These are phyloP conservation scores for Scomber japonicus DNA, from an alignment of 2,113 vertebrate genomes.

Conservation along the genomic window DNA sequence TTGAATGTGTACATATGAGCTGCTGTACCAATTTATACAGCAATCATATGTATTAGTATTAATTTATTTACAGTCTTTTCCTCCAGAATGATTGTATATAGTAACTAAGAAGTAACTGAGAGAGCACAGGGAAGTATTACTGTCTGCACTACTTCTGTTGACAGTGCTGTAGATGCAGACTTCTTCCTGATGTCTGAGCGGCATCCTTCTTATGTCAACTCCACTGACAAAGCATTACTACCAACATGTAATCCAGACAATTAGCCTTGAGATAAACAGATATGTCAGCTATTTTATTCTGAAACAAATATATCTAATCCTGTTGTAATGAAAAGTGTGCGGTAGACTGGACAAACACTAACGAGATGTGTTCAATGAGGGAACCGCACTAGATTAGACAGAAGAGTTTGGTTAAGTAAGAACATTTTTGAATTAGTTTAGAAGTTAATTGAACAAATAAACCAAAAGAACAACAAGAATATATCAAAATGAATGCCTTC, in stretches of 20 bases:
- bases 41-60: too few species aligned
- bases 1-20: neutral
- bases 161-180: constrained; percentile 2
- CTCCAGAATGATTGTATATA: neutral
- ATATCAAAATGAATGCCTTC: too few species aligned
- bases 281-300: neutral
- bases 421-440: too few species aligned
- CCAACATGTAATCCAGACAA: neutral
- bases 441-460: too few species aligned
- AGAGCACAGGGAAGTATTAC: neutral
- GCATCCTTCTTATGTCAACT: neutral
- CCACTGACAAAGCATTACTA: neutral
- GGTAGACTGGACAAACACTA: too few species aligned
- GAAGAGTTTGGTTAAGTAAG: too few species aligned
- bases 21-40: neutral
- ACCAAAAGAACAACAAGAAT: too few species aligned
- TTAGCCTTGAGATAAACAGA: neutral
- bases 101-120: neutral
- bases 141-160: neutral
- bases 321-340: too few species aligned
- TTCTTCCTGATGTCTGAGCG: constrained; percentile 13
- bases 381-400: too few species aligned
- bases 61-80: neutral
- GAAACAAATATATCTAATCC: neutral
- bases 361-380: too few species aligned